Evolutionary conservation across 2,888 invertebrate species (phyloP), one percentile per base, ranked within the genome.

Genomic region (Pachliopta kotzebuea): DNA sequence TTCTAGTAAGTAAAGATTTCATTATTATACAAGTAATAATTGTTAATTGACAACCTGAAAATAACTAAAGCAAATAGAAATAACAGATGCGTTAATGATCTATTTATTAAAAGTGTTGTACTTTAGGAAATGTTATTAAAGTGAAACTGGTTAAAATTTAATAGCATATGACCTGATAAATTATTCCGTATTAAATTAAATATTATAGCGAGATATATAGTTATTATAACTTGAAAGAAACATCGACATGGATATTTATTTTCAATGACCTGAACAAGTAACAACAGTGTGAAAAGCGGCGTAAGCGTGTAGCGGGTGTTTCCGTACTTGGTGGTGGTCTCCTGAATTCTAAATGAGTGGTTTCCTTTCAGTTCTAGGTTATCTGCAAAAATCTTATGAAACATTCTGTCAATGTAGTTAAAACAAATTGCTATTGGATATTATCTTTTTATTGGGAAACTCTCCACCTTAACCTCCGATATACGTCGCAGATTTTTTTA

Each of bases 311-410:
- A 65, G 53, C 21, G 37, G 56, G 65, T 20, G 56, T 57, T 65
- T 65, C 65, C 65, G 60, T 60, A 53, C 60, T 65, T 65, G 60
- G 53, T 56, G 17, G 56, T 42, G 60, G 60, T 60, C 60, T 60
- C 50, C 64, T 60, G 65, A 65, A 65, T 65, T 60, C 53, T 60
- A 65, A 65, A 65, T 50, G 56, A 45, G 56, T 20, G 9, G 56
- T 60, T 56, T 64, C 64, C 64, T 60, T 26, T 18, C 37, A 21
- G 42, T 57, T 57, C 42, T 42, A 23, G 20, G 20, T 42, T 42
- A 56, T 56, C 57, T 24, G 42, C 42, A 45, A 57, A 50, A 37
- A 31, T 60, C 14, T 21, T 18, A 29, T 52, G 21, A 52, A 53
- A 60, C 2, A 60, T 31, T 53, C 45, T 6, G 18, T 37, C 17